Evolutionary conservation across 2,797 vertebrate species (phyloP).

Genomic region (Sylvilagus floridanus): DNA sequence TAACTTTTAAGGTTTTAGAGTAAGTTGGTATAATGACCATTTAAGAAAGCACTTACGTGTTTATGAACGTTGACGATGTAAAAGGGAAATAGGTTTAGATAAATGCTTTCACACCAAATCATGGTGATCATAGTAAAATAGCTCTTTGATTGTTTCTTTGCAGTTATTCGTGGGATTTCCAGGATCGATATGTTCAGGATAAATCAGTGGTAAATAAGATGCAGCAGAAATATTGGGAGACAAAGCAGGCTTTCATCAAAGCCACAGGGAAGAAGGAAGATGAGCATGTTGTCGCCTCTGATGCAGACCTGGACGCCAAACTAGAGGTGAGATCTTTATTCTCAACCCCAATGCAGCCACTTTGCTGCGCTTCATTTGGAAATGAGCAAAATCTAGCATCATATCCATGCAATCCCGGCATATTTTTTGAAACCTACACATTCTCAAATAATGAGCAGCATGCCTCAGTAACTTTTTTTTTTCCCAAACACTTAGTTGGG

Average conservation of each 20-base stretch:
- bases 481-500: not conserved
- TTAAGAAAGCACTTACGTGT: not conserved
- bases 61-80: not conserved
- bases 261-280: conserved; percentile 98
- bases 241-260: conserved; percentile 97
- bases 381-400: not conserved
- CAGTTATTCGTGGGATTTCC: conserved; percentile 92
- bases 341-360: fast-evolving
- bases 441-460: not conserved
- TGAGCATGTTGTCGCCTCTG: conserved; percentile 96
- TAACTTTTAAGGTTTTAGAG: not conserved
- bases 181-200: conserved; percentile 94
- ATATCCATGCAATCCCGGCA: not conserved
- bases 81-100: not conserved
- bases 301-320: conserved; percentile 96
- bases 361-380: not conserved
- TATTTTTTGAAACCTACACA: not conserved
- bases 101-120: not conserved
- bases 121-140: conserved; percentile 23
- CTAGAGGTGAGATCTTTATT: conserved; percentile 91
- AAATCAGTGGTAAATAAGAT: conserved; percentile 98
- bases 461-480: conserved; percentile 30
- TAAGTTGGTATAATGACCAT: not conserved
- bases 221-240: conserved; percentile 98
- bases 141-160: conserved; percentile 83